Conservation (phyloP, 2,113 vertebrate genomes). For the Apaloderma vittatum region DNA sequence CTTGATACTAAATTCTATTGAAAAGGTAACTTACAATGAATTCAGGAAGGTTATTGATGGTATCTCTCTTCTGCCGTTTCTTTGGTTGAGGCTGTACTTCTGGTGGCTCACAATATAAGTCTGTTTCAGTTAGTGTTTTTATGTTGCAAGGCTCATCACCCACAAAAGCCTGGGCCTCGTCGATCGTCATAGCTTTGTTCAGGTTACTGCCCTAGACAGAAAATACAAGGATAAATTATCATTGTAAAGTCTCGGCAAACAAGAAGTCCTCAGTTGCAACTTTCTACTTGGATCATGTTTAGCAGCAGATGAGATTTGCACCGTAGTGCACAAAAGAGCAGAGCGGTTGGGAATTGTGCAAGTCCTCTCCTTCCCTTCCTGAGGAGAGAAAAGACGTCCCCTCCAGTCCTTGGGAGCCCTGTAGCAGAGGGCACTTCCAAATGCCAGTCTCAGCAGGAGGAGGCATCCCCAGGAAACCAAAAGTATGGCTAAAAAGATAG, state of each 20-base stretch:
- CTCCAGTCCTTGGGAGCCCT: not conserved
- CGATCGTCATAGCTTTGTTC: constrained; percentile 90
- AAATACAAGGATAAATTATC: constrained; percentile 25
- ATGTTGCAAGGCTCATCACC: constrained; percentile 88
- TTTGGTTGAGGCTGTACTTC: constrained; percentile 84
- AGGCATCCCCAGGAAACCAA: not conserved
- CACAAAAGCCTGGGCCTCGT: constrained; percentile 91
- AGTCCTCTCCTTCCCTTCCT: not conserved
- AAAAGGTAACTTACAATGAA: constrained; percentile 85
- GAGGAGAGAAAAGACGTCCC: not conserved
- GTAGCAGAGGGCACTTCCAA: not conserved
- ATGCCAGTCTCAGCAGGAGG: not conserved
- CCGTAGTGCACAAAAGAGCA: not conserved
- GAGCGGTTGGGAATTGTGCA: not conserved
- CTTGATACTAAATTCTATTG: not conserved
- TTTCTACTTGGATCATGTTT: not conserved
- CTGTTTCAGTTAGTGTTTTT: constrained; percentile 90
- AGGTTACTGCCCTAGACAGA: constrained; percentile 89
- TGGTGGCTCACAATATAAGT: constrained; percentile 90
- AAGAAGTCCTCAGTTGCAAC: not conserved
- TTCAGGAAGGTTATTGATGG: constrained; percentile 87
- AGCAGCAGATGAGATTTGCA: not conserved
- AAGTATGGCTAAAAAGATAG: not conserved
- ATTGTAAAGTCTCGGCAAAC: not conserved
- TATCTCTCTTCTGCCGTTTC: constrained; percentile 89